A percentile compares a stretch with the other conserved stretches of the same genome.
Conservation (phyloP, 2,888 invertebrate species). For the Latrodectus hesperus region DNA sequence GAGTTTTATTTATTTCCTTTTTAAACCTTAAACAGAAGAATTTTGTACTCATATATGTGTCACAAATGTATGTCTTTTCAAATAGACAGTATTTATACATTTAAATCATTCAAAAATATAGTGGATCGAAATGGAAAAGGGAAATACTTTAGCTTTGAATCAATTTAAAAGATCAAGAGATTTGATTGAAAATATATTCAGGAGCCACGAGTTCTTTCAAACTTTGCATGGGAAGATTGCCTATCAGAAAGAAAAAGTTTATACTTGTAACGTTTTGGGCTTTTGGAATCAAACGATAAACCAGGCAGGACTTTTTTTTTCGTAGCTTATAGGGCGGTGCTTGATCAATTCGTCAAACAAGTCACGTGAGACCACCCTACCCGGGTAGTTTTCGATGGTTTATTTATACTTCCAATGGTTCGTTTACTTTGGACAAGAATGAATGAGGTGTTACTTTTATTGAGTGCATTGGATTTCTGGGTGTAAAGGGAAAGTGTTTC, state of each 20-base stretch:
- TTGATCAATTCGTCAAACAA: conserved; percentile 16
- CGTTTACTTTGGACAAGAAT: conserved; percentile 23
- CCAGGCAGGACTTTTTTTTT: background rate
- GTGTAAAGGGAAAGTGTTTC: background rate
- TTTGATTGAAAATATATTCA: too few species aligned
- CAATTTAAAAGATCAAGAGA: too few species aligned
- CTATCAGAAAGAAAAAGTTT: background rate
- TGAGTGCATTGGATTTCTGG: conserved; percentile 10
- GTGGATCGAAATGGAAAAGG: too few species aligned
- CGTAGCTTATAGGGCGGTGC: background rate
- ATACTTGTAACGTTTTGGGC: background rate
- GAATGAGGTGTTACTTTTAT: conserved; percentile 39
- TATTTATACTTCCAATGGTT: conserved; percentile 19
- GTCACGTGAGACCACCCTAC: conserved; percentile 8
- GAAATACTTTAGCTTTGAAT: too few species aligned
- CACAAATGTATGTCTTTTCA: too few species aligned
- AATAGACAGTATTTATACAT: too few species aligned
- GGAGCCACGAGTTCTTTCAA: too few species aligned
- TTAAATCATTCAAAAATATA: too few species aligned
- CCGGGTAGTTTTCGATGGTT: background rate
- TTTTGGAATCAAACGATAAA: background rate
- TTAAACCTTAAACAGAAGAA: too few species aligned
- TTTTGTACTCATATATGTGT: too few species aligned
- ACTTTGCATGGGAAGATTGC: too few species aligned
- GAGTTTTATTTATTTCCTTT: too few species aligned